Percentiles rank a stretch among this genome's conserved stretches.
These are phyloP conservation scores for Drosophila suzukii DNA, from an alignment of 1,140 invertebrate genomes.

Conservation along the genomic window DNA sequence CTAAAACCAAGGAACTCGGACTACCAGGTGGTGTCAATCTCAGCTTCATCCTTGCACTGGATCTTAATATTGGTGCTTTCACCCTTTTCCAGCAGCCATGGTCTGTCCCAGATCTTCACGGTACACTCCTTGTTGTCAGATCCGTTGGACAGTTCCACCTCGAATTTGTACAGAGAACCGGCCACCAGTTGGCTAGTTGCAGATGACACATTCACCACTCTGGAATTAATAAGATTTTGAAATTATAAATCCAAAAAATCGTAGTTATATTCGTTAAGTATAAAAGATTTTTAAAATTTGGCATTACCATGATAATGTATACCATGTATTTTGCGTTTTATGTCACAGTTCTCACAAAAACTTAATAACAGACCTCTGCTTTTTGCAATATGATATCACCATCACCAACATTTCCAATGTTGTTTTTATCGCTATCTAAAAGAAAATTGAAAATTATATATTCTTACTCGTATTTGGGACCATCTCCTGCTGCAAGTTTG, in stretches of 20 bases:
- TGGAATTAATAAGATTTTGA: constrained; percentile 6
- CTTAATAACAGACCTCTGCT: no score
- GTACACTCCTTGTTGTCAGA: constrained; percentile 41
- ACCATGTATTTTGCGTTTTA: no score
- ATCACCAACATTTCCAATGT: not conserved
- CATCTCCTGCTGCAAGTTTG: constrained; percentile 32
- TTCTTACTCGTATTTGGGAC: constrained; percentile 40
- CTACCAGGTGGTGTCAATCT: constrained; percentile 16
- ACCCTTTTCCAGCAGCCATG: constrained; percentile 55
- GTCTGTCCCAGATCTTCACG: constrained; percentile 55
- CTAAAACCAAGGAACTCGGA: not conserved
- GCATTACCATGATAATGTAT: no score
- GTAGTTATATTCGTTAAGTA: no score
- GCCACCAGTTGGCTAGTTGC: constrained; percentile 62
- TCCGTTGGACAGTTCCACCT: constrained; percentile 57
- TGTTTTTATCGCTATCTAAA: no score
- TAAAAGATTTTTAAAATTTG: no score
- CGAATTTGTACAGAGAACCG: constrained; percentile 46
- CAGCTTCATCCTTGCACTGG: not conserved
- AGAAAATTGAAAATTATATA: no score
- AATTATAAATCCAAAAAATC: no score
- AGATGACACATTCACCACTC: constrained; percentile 55
- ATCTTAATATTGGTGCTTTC: constrained; percentile 28
- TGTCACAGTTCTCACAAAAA: no score
- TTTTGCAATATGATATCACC: not conserved